Percentiles rank a stretch among this genome's conserved stretches.
These are phyloP conservation scores for Teleogryllus oceanicus DNA, from an alignment of 2,888 invertebrate species.

Conservation along the genomic window DNA sequence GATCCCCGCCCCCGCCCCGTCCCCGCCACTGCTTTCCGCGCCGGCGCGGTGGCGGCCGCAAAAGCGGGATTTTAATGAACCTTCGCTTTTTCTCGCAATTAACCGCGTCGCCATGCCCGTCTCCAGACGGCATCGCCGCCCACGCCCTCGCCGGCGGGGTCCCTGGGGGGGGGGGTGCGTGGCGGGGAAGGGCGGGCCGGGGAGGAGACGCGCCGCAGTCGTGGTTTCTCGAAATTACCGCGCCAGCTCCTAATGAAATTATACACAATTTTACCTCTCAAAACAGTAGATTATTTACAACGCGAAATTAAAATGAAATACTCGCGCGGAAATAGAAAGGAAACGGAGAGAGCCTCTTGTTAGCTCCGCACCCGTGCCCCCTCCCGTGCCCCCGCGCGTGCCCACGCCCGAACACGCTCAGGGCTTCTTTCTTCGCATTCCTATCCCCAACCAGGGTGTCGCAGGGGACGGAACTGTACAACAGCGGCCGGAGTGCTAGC, in stretches of 20 bases:
- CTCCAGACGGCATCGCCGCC: neutral
- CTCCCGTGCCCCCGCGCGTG: too few relatives aligned
- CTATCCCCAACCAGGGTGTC: too few relatives aligned
- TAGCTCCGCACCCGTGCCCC: too few relatives aligned
- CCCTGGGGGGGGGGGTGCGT: neutral
- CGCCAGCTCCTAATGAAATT: neutral
- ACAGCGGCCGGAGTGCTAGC: too few relatives aligned
- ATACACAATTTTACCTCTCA: slow-evolving; percentile 18
- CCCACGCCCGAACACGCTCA: too few relatives aligned
- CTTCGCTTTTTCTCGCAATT: slow-evolving; percentile 18
- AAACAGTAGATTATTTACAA: slow-evolving; percentile 11
- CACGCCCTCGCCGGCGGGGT: neutral
- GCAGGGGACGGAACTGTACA: too few relatives aligned
- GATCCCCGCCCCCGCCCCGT: neutral
- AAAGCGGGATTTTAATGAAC: slow-evolving; percentile 18
- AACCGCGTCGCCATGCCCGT: neutral
- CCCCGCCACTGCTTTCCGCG: neutral
- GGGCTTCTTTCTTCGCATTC: too few relatives aligned
- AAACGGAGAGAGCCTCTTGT: neutral
- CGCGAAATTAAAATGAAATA: slow-evolving; percentile 1
- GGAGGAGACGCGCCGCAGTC: neutral
- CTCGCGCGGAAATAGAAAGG: neutral
- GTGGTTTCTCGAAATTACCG: slow-evolving; percentile 7
- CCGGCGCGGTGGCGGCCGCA: neutral
- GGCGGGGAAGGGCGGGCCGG: neutral